Evolutionary conservation across 2,797 vertebrate genomes (phyloP).

Genomic region (Eurystomus glaucurus): DNA sequence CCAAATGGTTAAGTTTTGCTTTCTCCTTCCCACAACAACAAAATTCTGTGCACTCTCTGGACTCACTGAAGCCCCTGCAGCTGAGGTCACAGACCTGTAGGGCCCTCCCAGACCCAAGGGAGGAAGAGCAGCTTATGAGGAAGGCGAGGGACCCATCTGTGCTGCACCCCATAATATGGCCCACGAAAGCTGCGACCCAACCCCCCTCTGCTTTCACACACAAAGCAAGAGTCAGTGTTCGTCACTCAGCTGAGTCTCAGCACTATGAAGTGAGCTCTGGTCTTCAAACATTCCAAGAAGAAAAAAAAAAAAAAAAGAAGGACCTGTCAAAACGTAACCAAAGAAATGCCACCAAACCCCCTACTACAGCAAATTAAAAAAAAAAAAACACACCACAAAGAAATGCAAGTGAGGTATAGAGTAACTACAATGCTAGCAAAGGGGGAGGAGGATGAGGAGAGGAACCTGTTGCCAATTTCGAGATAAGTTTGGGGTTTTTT

Average conservation of each 20-base stretch:
- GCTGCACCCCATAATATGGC: not conserved
- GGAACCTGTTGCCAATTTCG: not conserved
- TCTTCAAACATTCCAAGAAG: not conserved
- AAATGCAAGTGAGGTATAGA: not conserved
- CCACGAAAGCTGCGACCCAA: not conserved
- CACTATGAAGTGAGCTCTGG: not conserved
- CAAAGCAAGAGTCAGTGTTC: not conserved
- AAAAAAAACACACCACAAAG: not conserved
- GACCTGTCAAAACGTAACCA: not conserved
- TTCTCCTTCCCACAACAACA: not conserved
- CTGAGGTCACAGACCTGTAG: accelerated
- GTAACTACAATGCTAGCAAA: not conserved
- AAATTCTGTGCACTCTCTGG: not conserved
- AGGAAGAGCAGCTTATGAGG: not conserved
- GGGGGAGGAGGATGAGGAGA: not conserved
- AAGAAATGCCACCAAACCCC: not conserved
- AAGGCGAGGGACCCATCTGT: accelerated
- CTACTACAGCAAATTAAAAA: not conserved
- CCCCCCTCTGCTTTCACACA: accelerated
- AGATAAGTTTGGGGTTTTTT: not conserved
- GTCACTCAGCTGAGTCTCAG: not conserved
- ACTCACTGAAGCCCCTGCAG: not conserved
- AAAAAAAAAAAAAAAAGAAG: not conserved
- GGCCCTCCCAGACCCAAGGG: accelerated
- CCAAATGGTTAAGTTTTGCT: not conserved